Conservation (phyloP, 1,140 invertebrate species). For the Drosophila albomicans region DNA sequence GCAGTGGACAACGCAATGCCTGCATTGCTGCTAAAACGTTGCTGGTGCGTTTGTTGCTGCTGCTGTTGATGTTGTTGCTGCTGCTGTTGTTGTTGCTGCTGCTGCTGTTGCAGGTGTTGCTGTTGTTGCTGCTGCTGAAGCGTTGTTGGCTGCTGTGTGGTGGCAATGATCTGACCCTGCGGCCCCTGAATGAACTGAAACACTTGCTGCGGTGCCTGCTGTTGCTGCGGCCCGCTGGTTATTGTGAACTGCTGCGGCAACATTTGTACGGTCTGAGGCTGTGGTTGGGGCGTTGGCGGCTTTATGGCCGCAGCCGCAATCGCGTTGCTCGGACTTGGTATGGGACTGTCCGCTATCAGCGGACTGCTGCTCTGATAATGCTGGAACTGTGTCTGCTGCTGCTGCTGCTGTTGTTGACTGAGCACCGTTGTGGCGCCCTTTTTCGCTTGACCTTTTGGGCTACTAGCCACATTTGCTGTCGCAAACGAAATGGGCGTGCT, state of each 20-base stretch:
- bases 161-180: constrained; percentile 80
- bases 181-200: constrained; percentile 83
- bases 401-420: constrained; percentile 62
- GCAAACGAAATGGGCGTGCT: constrained; percentile 79
- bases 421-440: constrained; percentile 64
- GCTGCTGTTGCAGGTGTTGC: constrained; percentile 51
- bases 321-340: constrained; percentile 75
- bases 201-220: constrained; percentile 76
- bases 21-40: constrained; percentile 65
- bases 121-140: constrained; percentile 60
- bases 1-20: constrained; percentile 53
- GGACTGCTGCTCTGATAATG: constrained; percentile 84
- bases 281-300: constrained; percentile 69
- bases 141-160: constrained; percentile 50
- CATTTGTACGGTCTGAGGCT: constrained; percentile 75
- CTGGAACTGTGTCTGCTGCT: constrained; percentile 73
- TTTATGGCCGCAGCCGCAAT: constrained; percentile 78
- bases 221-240: constrained; percentile 54
- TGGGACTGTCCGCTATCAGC: constrained; percentile 82
- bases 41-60: constrained; percentile 59
- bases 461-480: constrained; percentile 82
- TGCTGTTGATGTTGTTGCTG: constrained; percentile 56
- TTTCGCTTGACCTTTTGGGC: constrained; percentile 84
- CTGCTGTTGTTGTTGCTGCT: constrained; percentile 61
- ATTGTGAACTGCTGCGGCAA: constrained; percentile 82